Evolutionary conservation across 2,888 invertebrate species (phyloP).

Genomic region (Mellilla xanthometata): DNA sequence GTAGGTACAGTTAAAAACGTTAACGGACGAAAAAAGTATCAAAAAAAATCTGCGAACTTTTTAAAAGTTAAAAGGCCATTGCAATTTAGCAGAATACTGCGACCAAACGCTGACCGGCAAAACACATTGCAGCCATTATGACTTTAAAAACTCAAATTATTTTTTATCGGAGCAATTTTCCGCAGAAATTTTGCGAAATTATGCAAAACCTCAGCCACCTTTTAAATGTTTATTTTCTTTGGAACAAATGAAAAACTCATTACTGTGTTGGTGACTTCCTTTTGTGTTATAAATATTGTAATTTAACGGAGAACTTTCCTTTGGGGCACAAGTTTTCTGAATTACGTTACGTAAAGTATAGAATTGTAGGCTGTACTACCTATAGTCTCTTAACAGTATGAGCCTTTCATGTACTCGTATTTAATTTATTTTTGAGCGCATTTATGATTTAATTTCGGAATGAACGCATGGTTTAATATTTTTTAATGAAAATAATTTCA

Average conservation of each 20-base stretch:
- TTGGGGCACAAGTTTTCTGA: slow-evolving; percentile 41
- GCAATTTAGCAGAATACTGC: not conserved
- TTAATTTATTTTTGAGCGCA: too few species aligned
- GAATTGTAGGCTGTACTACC: slow-evolving; percentile 1
- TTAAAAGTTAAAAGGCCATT: slow-evolving; percentile 1
- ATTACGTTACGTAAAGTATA: slow-evolving; percentile 34
- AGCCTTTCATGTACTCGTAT: too few species aligned
- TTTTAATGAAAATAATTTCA: too few species aligned
- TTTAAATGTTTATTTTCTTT: slow-evolving; percentile 27
- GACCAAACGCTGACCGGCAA: slow-evolving; percentile 7
- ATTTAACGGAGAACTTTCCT: slow-evolving; percentile 51
- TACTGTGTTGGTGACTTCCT: slow-evolving; percentile 23
- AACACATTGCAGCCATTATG: slow-evolving; percentile 23
- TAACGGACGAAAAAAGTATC: not conserved
- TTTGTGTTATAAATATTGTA: slow-evolving; percentile 54
- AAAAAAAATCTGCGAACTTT: not conserved
- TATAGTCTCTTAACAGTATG: slow-evolving; percentile 6
- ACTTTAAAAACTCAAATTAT: slow-evolving; percentile 26
- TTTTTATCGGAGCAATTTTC: slow-evolving; percentile 25
- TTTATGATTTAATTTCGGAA: too few species aligned
- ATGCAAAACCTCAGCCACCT: slow-evolving; percentile 14
- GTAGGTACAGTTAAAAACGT: not conserved
- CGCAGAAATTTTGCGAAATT: slow-evolving; percentile 9
- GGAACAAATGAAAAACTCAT: slow-evolving; percentile 41
- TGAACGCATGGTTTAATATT: too few species aligned